Conservation (phyloP, 2,113 vertebrate genomes). For the Promerops cafer region DNA sequence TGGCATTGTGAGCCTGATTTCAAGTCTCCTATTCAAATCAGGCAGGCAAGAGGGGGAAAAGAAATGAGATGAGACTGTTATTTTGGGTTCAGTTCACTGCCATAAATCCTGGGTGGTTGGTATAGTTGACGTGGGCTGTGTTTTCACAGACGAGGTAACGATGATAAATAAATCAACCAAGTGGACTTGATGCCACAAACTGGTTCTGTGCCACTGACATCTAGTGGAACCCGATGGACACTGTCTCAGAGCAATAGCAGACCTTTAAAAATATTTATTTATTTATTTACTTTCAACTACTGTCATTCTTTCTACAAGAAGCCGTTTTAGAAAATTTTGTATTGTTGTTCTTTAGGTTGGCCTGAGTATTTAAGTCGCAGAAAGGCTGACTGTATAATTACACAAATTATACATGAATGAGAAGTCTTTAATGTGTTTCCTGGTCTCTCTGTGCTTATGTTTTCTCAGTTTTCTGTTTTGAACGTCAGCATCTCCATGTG, state of each 20-base stretch:
- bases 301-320: neutral
- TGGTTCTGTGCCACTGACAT: neutral
- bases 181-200: neutral
- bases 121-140: neutral
- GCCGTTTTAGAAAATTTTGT: neutral
- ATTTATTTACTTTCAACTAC: neutral
- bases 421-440: neutral
- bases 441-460: neutral
- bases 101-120: neutral
- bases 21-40: neutral
- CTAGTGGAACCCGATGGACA: conserved; percentile 3
- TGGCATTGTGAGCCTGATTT: neutral
- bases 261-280: neutral
- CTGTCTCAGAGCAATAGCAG: neutral
- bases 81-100: conserved; percentile 10
- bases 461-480: neutral
- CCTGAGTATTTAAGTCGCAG: neutral
- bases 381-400: neutral
- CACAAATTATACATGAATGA: neutral
- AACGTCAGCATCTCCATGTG: neutral
- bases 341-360: neutral
- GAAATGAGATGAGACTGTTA: conserved; percentile 43
- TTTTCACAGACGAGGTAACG: neutral
- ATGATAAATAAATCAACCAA: neutral
- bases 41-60: neutral